phyloP scores from a whole-genome alignment of 2,888 invertebrate species.

The Limnephilus lunatus region DNA sequence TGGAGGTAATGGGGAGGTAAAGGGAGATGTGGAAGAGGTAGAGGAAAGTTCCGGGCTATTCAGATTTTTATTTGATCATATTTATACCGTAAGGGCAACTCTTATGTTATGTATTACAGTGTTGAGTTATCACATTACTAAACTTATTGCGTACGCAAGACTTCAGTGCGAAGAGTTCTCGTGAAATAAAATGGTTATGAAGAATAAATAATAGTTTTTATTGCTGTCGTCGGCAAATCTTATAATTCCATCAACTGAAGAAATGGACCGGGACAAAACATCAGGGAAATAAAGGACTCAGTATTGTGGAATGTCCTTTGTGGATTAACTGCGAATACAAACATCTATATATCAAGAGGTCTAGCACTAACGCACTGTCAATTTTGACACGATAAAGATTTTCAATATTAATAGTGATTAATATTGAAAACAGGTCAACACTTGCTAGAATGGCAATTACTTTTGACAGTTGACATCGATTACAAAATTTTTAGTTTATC shows the following conservation, averaged over 20 bases:
- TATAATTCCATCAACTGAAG: background rate
- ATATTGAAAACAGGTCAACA: too few species aligned
- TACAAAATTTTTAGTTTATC: too few species aligned
- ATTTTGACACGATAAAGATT: too few species aligned
- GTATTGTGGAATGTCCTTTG: background rate
- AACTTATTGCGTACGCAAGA: background rate
- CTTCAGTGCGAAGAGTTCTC: background rate
- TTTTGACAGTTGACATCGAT: too few species aligned
- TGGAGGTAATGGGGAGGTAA: too few species aligned
- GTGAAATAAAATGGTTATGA: slow-evolving; percentile 2
- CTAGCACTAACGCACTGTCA: background rate
- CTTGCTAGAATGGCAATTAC: too few species aligned
- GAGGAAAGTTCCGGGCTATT: too few species aligned
- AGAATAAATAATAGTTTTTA: background rate
- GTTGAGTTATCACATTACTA: background rate
- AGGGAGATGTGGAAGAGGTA: too few species aligned
- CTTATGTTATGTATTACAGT: background rate
- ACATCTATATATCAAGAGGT: background rate
- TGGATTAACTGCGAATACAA: background rate
- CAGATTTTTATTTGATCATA: background rate
- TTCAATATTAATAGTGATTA: too few species aligned
- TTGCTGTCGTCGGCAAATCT: background rate
- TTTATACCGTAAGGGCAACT: background rate
- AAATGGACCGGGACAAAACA: background rate
- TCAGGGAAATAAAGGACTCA: background rate